These are phyloP conservation scores for Otis tarda DNA, from an alignment of 2,113 vertebrate genomes.

Conservation along the genomic window DNA sequence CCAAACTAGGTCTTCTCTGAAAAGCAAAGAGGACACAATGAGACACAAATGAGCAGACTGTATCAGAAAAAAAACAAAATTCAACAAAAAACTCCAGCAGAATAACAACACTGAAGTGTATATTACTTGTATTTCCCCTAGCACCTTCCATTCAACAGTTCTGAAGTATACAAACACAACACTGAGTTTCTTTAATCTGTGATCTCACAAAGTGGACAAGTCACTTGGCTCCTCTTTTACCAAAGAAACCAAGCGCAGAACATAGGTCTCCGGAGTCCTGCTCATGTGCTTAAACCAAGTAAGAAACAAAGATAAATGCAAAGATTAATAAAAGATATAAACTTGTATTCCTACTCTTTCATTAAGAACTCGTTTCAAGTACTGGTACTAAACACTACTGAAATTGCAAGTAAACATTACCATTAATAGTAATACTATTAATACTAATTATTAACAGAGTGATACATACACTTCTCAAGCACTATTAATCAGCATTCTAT, in stretches of 20 bases:
- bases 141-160: background rate
- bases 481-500: background rate
- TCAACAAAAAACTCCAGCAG: background rate
- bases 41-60: background rate
- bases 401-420: background rate
- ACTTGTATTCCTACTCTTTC: background rate
- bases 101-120: background rate
- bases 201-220: background rate
- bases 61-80: background rate
- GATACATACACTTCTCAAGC: background rate
- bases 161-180: background rate
- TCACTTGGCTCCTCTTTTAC: background rate
- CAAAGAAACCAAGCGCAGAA: background rate
- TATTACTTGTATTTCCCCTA: background rate
- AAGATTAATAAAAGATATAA: background rate
- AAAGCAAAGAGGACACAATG: background rate
- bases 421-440: background rate
- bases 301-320: background rate
- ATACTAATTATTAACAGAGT: background rate
- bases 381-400: background rate
- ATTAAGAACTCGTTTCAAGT: background rate
- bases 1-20: background rate
- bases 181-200: background rate
- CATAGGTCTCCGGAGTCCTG: background rate
- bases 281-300: background rate